A percentile compares a stretch with the other conserved stretches of the same genome.
These are phyloP conservation scores for Aporrectodea caliginosa DNA, from an alignment of 1,140 invertebrate species.

Conservation along the genomic window DNA sequence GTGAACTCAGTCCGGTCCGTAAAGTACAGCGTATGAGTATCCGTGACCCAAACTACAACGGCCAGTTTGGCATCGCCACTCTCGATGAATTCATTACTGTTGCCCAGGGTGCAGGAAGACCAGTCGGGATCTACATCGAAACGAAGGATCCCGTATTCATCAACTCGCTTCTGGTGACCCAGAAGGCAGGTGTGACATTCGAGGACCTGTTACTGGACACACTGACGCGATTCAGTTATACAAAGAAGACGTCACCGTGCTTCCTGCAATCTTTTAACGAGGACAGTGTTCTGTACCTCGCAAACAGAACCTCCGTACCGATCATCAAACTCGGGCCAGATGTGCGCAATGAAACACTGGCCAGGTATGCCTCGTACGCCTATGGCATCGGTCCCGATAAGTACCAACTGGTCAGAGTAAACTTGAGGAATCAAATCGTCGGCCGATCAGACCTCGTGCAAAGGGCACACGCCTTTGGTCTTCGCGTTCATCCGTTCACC, in stretches of 20 bases:
- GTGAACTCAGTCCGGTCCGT: slow-evolving; percentile 24
- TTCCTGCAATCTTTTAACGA: slow-evolving; percentile 30
- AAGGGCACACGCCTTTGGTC: slow-evolving; percentile 10
- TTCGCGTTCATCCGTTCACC: slow-evolving; percentile 25
- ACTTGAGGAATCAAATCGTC: background rate
- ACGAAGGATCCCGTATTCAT: slow-evolving; percentile 15
- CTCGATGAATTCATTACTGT: slow-evolving; percentile 23
- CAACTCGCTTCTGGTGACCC: background rate
- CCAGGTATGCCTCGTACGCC: background rate
- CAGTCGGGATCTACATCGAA: slow-evolving; percentile 18
- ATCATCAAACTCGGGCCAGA: slow-evolving; percentile 9
- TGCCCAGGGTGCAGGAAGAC: background rate
- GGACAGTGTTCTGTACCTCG: slow-evolving; percentile 22
- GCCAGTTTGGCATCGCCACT: background rate
- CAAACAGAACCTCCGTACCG: background rate
- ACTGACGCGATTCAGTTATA: slow-evolving; percentile 19
- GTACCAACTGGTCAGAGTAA: background rate
- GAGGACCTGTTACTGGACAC: slow-evolving; percentile 27
- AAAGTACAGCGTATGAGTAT: background rate
- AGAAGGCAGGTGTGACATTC: slow-evolving; percentile 15
- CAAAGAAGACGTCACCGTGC: background rate
- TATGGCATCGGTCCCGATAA: slow-evolving; percentile 23
- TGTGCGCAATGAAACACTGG: background rate
- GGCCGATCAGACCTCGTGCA: slow-evolving; percentile 7
- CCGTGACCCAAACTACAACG: slow-evolving; percentile 13